Evolutionary conservation across 2,888 invertebrate species (phyloP).

Genomic region (Cistogaster globosa): DNA sequence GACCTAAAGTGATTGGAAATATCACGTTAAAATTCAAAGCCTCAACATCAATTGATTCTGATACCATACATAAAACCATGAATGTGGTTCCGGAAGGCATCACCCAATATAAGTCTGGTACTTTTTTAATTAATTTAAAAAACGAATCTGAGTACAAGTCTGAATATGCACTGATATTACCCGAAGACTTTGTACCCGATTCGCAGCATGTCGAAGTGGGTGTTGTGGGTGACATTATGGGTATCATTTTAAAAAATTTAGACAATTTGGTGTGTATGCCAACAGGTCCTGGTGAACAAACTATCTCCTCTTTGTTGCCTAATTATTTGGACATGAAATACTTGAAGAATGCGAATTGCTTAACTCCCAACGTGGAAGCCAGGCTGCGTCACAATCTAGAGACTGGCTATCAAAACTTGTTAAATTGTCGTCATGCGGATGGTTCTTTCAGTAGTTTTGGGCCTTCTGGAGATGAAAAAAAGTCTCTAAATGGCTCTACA

Average conservation of each 20-base stretch:
- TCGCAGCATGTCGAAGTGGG: conserved; percentile 86
- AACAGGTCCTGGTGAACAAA: too few relatives aligned
- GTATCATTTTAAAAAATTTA: too few relatives aligned
- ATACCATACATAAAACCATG: conserved; percentile 89
- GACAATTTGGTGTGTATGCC: too few relatives aligned
- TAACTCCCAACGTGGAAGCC: conserved; percentile 86
- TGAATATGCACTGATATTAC: conserved; percentile 89
- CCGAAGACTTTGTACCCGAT: conserved; percentile 87
- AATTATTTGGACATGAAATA: conserved; percentile 78
- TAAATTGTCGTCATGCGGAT: conserved; percentile 92
- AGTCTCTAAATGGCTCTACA: conserved; percentile 85
- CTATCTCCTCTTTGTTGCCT: too few relatives aligned
- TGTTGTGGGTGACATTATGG: conserved; percentile 84
- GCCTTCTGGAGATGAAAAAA: conserved; percentile 76
- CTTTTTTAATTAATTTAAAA: conserved; percentile 88
- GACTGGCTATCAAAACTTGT: conserved; percentile 94
- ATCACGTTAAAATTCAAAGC: conserved; percentile 90
- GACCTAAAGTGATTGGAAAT: conserved; percentile 83
- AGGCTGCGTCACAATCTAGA: conserved; percentile 87
- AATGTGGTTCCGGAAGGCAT: conserved; percentile 93
- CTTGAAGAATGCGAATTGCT: conserved; percentile 84
- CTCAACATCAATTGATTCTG: conserved; percentile 89
- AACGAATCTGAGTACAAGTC: conserved; percentile 84
- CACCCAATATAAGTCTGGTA: conserved; percentile 88
- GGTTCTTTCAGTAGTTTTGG: conserved; percentile 94